Evolutionary conservation across 2,888 invertebrate species (phyloP).

Genomic region (Adelphocoris suturalis): DNA sequence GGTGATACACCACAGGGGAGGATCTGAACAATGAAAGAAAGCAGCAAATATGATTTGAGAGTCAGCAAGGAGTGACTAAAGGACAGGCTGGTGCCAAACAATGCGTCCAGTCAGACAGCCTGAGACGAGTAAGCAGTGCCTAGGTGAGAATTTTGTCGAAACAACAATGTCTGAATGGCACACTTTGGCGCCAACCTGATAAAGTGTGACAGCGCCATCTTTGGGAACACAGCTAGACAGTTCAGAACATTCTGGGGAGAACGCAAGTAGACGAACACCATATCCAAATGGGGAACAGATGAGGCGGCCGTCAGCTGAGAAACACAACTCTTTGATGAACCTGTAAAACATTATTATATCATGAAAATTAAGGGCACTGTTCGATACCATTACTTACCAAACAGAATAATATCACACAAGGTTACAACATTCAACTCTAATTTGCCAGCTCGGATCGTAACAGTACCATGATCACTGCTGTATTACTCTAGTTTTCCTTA

Average conservation of each 20-base stretch:
- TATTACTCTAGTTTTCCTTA: no score
- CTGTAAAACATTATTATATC: constrained; percentile 80
- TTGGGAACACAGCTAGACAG: constrained; percentile 85
- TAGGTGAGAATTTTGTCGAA: constrained; percentile 93
- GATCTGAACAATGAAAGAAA: constrained; percentile 9
- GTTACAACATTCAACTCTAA: no score
- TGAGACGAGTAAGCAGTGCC: constrained; percentile 91
- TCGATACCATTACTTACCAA: not conserved
- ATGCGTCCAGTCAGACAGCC: constrained; percentile 94
- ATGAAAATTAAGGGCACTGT: not conserved
- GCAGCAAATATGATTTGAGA: not conserved
- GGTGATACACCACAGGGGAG: not conserved
- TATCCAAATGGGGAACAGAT: constrained; percentile 94
- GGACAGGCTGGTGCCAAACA: constrained; percentile 90
- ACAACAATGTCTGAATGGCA: constrained; percentile 92
- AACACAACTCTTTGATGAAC: constrained; percentile 90
- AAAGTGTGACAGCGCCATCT: constrained; percentile 80
- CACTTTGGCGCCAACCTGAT: constrained; percentile 85
- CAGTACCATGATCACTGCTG: not conserved
- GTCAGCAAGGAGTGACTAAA: constrained; percentile 70
- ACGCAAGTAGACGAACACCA: constrained; percentile 91
- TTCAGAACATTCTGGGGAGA: constrained; percentile 88
- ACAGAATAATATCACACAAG: not conserved
- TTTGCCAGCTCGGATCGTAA: not conserved
- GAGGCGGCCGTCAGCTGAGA: constrained; percentile 92